Evolutionary conservation across 2,797 vertebrate species (phyloP), one percentile per base, ranked within the genome.

Genomic region (Spondyliosoma cantharus): DNA sequence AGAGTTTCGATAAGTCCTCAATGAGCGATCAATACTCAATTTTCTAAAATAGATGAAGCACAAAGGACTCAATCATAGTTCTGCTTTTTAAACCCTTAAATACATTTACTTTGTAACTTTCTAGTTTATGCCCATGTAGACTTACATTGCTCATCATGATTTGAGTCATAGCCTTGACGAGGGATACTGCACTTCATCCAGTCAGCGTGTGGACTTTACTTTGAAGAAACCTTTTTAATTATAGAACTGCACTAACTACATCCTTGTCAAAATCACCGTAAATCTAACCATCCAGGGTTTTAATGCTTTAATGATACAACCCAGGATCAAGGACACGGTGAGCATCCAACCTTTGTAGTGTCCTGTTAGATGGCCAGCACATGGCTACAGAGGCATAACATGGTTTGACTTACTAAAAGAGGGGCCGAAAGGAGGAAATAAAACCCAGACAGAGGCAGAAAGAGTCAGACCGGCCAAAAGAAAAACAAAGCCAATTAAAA

Each of bases 401-500:
- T 3, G n/a, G 65, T 82, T 88, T 43, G 71, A 73, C 25, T n/a
- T 61, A 25, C 20, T 71, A 22, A 62, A 42, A 68, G 50, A 52
- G 27, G 32, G 32, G 32, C 32, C 32, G 5, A 45, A 45, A 45
- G 43, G 13, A 45, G 43, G 25, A 46, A 82, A 16, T 12, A 69
- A 76, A 68, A 84, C 13, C 63, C 50, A 76, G 75, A 83, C 37
- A 57, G 27, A 67, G 62, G 46, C 25, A 53, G 62, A 80, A n/a
- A 50, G 45, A 77, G 64, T 43, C 71, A 83, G 63, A 82, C 63
- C 59, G 71, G 22, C 48, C 6, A 56, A 71, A 77, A 78, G 46
- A 86, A 84, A 86, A 81, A 87, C 78, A 74, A 81, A 78, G 66
- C 59, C 87, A 90, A 88, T 88, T 87, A 85, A 78, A 81, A 76